Percentiles rank a stretch among this genome's conserved stretches.
These are phyloP conservation scores for Schrankia costaestrigalis DNA, from an alignment of 2,888 invertebrate species.

Conservation along the genomic window DNA sequence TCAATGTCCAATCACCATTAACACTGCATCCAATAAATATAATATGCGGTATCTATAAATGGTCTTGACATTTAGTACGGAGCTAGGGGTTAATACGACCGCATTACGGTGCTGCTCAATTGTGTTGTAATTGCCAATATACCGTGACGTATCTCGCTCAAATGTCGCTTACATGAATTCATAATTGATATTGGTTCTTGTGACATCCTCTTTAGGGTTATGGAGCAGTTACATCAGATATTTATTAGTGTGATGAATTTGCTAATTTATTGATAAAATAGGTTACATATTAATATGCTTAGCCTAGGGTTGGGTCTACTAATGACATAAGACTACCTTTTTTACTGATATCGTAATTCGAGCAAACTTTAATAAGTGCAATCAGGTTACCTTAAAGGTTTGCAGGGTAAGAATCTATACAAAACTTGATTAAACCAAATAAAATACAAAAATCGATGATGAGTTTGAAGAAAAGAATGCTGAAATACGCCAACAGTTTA, in stretches of 20 bases:
- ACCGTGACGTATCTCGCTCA: slow-evolving; percentile 19
- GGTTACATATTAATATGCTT: too few relatives aligned
- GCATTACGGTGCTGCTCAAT: slow-evolving; percentile 25
- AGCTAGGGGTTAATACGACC: slow-evolving; percentile 19
- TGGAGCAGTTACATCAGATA: slow-evolving; percentile 1
- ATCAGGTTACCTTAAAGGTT: too few relatives aligned
- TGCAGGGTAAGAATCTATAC: too few relatives aligned
- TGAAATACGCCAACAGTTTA: too few relatives aligned
- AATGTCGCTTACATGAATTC: slow-evolving; percentile 36
- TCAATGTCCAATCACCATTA: slow-evolving; percentile 2
- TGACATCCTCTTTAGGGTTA: slow-evolving; percentile 8
- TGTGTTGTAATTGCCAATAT: slow-evolving; percentile 34
- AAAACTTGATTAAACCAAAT: too few relatives aligned
- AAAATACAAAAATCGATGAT: too few relatives aligned
- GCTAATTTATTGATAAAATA: too few relatives aligned
- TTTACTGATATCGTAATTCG: too few relatives aligned
- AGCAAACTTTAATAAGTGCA: too few relatives aligned
- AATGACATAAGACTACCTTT: too few relatives aligned
- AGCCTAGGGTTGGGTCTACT: too few relatives aligned
- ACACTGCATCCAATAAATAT: neutral
- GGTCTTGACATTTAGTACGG: slow-evolving; percentile 13
- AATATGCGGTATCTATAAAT: slow-evolving; percentile 6
- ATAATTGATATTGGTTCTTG: slow-evolving; percentile 35
- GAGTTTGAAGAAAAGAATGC: too few relatives aligned
- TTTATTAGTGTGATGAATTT: neutral